These are phyloP conservation scores for Xenopus laevis DNA, from an alignment of 2,113 vertebrate genomes.

Conservation along the genomic window DNA sequence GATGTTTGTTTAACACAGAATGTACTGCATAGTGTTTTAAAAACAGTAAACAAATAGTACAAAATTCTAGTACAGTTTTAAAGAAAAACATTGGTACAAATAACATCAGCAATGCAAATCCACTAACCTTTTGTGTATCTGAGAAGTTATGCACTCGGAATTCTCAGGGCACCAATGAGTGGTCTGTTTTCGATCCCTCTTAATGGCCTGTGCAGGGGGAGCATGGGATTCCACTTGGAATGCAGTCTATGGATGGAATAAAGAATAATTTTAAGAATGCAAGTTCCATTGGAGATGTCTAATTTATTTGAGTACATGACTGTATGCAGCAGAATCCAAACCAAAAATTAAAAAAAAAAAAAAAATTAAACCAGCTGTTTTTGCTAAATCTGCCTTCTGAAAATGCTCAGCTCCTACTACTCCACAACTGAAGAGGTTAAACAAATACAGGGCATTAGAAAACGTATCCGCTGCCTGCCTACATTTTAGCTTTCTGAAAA, in stretches of 20 bases:
- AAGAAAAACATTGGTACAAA: too few species aligned
- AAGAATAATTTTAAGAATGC: neutral
- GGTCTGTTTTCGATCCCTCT: too few species aligned
- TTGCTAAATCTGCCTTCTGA: neutral
- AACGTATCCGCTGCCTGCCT: neutral
- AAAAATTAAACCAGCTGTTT: neutral
- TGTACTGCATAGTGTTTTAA: too few species aligned
- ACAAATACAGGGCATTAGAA: constrained; percentile 12
- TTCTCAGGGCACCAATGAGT: too few species aligned
- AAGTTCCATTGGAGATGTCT: neutral
- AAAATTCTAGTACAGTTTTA: too few species aligned
- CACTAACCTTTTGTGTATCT: too few species aligned
- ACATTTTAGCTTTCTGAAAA: neutral
- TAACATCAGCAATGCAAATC: too few species aligned
- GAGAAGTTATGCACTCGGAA: too few species aligned
- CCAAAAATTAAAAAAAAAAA: too few species aligned
- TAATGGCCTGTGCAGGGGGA: too few species aligned
- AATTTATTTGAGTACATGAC: neutral
- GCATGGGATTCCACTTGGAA: neutral
- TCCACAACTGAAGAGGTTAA: constrained; percentile 17
- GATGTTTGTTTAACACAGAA: too few species aligned
- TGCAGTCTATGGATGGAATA: neutral
- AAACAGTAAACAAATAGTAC: too few species aligned
- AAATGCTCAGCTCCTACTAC: neutral
- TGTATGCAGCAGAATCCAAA: neutral